Conservation (phyloP, 2,113 vertebrate genomes). For the Cynopterus brachyotis region DNA sequence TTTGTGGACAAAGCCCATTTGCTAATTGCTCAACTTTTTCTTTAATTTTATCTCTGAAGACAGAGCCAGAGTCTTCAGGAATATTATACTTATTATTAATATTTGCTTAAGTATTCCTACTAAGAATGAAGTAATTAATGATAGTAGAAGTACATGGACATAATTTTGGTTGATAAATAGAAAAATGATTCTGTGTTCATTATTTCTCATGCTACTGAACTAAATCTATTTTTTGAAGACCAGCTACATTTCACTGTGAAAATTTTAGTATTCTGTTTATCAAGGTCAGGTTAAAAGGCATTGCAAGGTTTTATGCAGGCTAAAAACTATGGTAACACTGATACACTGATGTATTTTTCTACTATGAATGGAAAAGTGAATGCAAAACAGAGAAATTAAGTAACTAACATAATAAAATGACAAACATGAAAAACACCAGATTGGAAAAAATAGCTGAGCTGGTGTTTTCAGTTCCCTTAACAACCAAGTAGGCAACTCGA, state of each 20-base stretch:
- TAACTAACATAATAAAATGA: not conserved
- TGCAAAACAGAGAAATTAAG: slow-evolving; percentile 31
- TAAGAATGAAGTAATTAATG: not conserved
- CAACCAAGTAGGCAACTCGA: not conserved
- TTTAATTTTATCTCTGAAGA: slow-evolving; percentile 35
- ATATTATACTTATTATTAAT: slow-evolving; percentile 30
- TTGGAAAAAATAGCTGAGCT: slow-evolving; percentile 36
- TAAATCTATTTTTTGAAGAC: not conserved
- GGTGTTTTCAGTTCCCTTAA: slow-evolving; percentile 3
- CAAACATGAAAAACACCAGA: not conserved
- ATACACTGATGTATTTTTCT: not conserved
- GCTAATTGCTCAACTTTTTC: not conserved
- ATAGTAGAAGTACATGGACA: not conserved
- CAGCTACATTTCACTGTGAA: not conserved
- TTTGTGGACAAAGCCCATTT: not conserved
- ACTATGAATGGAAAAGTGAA: not conserved
- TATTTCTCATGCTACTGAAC: not conserved
- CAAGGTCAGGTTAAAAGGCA: not conserved
- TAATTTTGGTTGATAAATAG: slow-evolving; percentile 11
- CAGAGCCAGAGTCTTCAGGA: not conserved
- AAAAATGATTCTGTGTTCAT: slow-evolving; percentile 7
- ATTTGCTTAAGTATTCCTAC: slow-evolving; percentile 31
- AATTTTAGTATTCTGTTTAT: slow-evolving; percentile 19
- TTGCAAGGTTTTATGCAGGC: not conserved
- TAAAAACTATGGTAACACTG: not conserved